Evolutionary conservation across 2,888 invertebrate genomes (phyloP), one percentile per base, ranked within the genome.

Genomic region (Prosopocoilus inquinatus): DNA sequence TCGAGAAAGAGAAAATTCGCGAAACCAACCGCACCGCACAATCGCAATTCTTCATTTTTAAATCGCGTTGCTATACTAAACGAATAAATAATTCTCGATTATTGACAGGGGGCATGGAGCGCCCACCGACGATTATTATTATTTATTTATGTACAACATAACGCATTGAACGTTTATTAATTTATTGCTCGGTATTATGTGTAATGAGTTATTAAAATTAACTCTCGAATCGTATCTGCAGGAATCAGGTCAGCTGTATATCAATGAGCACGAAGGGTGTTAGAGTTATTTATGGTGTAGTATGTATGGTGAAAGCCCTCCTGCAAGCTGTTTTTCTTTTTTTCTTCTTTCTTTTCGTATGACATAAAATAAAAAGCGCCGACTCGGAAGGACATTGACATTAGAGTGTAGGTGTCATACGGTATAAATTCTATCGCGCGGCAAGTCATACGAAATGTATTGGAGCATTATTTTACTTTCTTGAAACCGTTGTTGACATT

Each of bases 201-300:
- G 41, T 53, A 53, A 53, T 53, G 53, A 48, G 53, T 53, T 53
- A 53, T 53, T 53, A 53, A 53, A 53, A 53, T 47, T 41, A 47
- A 53, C 43, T 53, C 53, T 47, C 48, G 41, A 33, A 32, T 33
- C 53, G 15, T 11, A 34, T 32, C 47, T 34, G 33, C 11, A 13
- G 32, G 41, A 53, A 53, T 53, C 53, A 53, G 53, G 53, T 53
- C 53, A 53, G 41, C 43, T 20, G 48, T 47, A 53, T 53, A 41
- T 47, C 43, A 41, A 41, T 9, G 16, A 15, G 13, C 41, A 15
- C 41, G 41, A 41, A 41, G 41, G 41, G 41, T 41, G 41, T 41
- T 41, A 13, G 16, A 15, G 41, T 41, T 41, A 41, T 41, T 41
- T 41, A 41, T 41, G 16, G 5, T 13, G 13, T 7, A 2, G 9